Base-by-base conservation (phyloP, 2,797 vertebrate species). In the Smutsia temminckii region DNA sequence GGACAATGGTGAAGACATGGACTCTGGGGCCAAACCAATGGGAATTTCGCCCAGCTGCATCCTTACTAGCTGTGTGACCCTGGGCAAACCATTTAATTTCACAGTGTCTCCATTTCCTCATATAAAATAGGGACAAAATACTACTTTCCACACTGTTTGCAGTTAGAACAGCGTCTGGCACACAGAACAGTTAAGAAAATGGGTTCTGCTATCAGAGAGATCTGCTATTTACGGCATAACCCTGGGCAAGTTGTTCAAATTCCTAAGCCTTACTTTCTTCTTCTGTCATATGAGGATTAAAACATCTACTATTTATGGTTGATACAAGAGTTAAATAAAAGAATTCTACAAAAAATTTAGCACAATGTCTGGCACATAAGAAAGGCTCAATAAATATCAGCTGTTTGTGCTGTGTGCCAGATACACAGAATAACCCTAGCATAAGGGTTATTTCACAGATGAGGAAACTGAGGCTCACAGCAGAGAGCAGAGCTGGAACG, bases 21-120 rank as follows among this genome's bases (percentile, higher is more conserved):
- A 93, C 49, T 68, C 29, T 34, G 79, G 89, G 37, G 61, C 57
- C 78, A 86, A 46, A 71, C 72, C 57, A 78, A 27, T 18, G 91
- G 64, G 63, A 42, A 55, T 91, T 74, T 57, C 93, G 51, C 57
- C 25, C 64, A 89, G 69, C 37, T 69, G 83, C 69, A 84, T 69
- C 53, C n/a, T 84, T 64, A 37, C 25, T 57, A 68, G 61, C 32
- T 80, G 51, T 92, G 46, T 74, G 68, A 93, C 12, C 13, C 17
- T 84, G 78, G 74, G 92, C 29, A 90, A 92, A 46, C 61, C 68
- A 49, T 20, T 92, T 90, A 85, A 72, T 64, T 89, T 89, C 68
- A 86, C 77, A 87, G 34, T 91, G 69, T 66, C 88, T 95, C 77
- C n/a, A 92, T 75, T 79, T 95, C 80, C 29, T 95, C 29, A 10